Conservation (phyloP, 1,140 invertebrate genomes). For the Drosophila neocordata region DNA sequence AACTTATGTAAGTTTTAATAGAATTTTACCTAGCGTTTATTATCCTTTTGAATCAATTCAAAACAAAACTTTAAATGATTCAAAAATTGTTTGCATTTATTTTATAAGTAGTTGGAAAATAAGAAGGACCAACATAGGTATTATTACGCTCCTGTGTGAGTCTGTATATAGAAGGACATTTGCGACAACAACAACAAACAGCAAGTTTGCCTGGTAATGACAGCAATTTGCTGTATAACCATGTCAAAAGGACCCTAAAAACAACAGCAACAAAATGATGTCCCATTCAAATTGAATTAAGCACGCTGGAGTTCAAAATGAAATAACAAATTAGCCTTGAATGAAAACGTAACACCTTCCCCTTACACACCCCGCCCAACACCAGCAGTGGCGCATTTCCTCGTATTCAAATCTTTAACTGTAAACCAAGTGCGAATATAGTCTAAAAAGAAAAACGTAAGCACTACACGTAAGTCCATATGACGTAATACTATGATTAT, state of each 20-base stretch:
- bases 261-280: constrained; percentile 6
- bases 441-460: no score
- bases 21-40: no score
- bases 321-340: constrained; percentile 1
- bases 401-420: neutral
- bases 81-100: no score
- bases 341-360: neutral
- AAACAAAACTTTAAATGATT: no score
- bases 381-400: no score
- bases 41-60: no score
- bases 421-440: neutral
- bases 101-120: no score
- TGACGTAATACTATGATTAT: no score
- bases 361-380: neutral
- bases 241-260: constrained; percentile 9
- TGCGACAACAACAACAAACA: constrained; percentile 22
- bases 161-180: neutral
- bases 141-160: neutral
- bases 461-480: no score
- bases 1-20: no score
- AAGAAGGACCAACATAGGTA: neutral
- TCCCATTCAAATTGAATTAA: constrained; percentile 53
- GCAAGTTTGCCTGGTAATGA: constrained; percentile 47
- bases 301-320: constrained; percentile 18
- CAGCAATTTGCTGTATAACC: constrained; percentile 39